These are phyloP conservation scores for Apamea sordens DNA, from an alignment of 2,888 invertebrate genomes.

Conservation along the genomic window DNA sequence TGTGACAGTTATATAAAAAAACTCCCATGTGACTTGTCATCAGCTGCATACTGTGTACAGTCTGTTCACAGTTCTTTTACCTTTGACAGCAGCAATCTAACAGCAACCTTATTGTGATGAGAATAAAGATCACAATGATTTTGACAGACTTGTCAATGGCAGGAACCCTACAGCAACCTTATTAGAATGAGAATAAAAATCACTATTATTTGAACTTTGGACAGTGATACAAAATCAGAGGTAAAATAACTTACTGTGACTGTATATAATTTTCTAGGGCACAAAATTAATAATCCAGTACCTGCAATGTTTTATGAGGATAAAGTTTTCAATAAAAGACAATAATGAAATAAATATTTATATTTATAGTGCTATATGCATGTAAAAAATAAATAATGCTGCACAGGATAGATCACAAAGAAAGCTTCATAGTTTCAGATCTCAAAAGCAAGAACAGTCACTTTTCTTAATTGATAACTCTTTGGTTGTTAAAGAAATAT, in stretches of 20 bases:
- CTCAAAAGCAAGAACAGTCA: slow-evolving; percentile 61
- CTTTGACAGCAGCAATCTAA: neutral
- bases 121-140: neutral
- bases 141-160: neutral
- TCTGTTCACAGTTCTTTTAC: neutral
- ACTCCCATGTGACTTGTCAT: no score
- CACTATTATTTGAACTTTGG: neutral
- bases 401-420: slow-evolving; percentile 74
- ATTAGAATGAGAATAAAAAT: neutral
- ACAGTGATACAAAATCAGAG: neutral
- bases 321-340: slow-evolving; percentile 52
- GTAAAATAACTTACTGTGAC: neutral
- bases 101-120: neutral
- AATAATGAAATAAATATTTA: slow-evolving; percentile 70
- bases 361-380: slow-evolving; percentile 72
- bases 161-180: neutral
- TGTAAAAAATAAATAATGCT: slow-evolving; percentile 78
- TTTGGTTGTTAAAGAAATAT: slow-evolving; percentile 71
- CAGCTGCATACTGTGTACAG: no score
- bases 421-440: slow-evolving; percentile 75
- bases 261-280: neutral
- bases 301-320: neutral
- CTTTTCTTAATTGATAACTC: slow-evolving; percentile 63
- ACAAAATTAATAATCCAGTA: neutral
- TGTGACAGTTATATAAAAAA: neutral